Conservation (phyloP, 2,113 vertebrate genomes). For the Xyrauchen texanus region DNA sequence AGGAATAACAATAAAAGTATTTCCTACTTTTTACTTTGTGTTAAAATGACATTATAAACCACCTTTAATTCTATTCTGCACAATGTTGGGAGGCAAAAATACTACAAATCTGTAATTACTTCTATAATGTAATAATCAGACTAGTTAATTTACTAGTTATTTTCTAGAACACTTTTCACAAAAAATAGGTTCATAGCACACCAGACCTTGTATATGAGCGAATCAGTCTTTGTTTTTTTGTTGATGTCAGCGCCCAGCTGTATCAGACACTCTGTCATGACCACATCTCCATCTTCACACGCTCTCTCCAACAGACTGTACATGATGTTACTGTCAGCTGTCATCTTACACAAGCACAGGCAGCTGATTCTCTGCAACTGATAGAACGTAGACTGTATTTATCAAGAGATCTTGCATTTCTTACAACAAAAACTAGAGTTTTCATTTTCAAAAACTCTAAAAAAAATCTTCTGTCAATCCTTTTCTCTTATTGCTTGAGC, state of each 20-base stretch:
- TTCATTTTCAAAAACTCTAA: no score
- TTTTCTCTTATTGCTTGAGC: background rate
- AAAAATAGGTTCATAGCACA: no score
- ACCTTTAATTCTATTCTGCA: no score
- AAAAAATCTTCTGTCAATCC: no score
- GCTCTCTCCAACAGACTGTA: slow-evolving; percentile 86
- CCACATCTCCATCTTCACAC: slow-evolving; percentile 78
- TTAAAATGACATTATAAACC: no score
- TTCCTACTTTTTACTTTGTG: no score
- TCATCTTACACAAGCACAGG: slow-evolving; percentile 87
- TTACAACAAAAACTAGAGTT: background rate
- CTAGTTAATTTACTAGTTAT: no score
- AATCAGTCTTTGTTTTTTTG: slow-evolving; percentile 79
- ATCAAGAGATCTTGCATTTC: background rate
- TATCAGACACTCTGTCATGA: slow-evolving; percentile 88
- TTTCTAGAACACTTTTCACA: no score
- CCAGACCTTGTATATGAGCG: slow-evolving; percentile 86
- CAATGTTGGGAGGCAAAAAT: no score
- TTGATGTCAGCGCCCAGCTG: slow-evolving; percentile 87
- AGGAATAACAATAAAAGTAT: no score
- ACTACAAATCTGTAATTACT: no score
- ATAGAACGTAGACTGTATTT: background rate
- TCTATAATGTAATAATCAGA: no score
- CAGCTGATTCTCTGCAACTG: slow-evolving; percentile 84
- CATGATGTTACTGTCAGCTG: slow-evolving; percentile 77